Conservation (phyloP, 2,797 vertebrate genomes). For the Gallinago solitaria region DNA sequence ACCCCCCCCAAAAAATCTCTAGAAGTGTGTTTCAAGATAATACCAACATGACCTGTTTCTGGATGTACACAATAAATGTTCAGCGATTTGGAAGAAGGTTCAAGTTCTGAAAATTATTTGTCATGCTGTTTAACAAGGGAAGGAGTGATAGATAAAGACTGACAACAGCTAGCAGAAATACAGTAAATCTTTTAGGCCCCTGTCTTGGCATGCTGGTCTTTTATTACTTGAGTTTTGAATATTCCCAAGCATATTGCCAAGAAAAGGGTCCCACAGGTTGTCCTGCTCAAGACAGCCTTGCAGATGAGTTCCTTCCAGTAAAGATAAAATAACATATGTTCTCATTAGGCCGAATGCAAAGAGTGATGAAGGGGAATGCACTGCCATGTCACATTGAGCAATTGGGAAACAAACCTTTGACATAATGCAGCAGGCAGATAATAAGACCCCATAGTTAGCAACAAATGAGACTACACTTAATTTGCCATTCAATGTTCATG, state of each 20-base stretch:
- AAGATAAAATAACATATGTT: conserved; percentile 69
- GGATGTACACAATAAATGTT: not conserved
- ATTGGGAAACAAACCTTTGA: conserved; percentile 81
- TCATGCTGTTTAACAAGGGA: not conserved
- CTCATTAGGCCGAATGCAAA: conserved; percentile 82
- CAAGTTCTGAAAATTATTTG: not conserved
- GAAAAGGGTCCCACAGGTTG: not conserved
- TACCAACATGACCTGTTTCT: not conserved
- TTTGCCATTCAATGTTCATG: conserved; percentile 77
- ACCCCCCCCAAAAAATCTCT: not conserved
- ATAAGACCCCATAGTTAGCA: conserved; percentile 78
- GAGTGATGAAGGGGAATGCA: conserved; percentile 77
- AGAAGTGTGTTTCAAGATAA: not conserved
- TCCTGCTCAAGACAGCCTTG: conserved; percentile 1
- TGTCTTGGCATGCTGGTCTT: accelerated
- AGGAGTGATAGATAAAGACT: not conserved
- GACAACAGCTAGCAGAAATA: not conserved
- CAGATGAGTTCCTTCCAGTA: conserved; percentile 62
- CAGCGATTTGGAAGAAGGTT: not conserved
- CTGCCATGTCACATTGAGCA: conserved; percentile 79
- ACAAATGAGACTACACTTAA: conserved; percentile 81
- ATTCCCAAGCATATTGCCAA: not conserved
- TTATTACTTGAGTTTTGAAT: not conserved
- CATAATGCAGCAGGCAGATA: conserved; percentile 74
- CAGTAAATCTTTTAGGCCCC: not conserved